Base-by-base conservation (phyloP, 1,140 invertebrate genomes). In the Orius laevigatus region DNA sequence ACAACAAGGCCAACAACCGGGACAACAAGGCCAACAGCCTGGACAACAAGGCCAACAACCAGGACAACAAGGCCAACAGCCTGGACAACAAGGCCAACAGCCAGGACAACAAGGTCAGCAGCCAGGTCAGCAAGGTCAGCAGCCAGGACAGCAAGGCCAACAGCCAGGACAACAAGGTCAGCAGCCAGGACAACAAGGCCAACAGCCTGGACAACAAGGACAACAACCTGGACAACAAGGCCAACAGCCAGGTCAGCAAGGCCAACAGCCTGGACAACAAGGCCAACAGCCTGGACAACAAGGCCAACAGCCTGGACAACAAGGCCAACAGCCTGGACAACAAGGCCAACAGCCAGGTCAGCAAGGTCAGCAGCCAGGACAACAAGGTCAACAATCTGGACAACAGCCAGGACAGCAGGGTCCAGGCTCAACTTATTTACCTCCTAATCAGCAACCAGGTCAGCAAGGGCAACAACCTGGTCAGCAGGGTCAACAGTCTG, bases 181-280 rank as follows among this genome's bases (percentile, higher is more conserved):
- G 8, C 25, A 25, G 25, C 25, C 25, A 4, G 25, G 25, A 25
- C 25, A 25, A 25, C 25, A 25, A 25, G 25, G 32, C 43, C 43
- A n/a, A 12, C 12, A 11, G 8, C 19, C 20, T 25, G 19, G 31
- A 20, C 43, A 45, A 31, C 43, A 20, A 41, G 12, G 4, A 10
- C 10, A 3, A 38, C 40, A 31, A 4, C 34, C 8, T 15, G 16
- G 15, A 31, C 46, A 18, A n/a, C 14, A 36, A 35, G 18, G 5
- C 19, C 49, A 2, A 32, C 36, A 20, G 38, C 51, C 53, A 18
- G 48, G 15, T 16, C 48, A 51, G 33, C 53, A 44, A 50, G 32
- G 25, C 18, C 48, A 38, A n/a, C 49, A 49, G 15, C 50, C 56
- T 10, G 52, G 52, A 1, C 19, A 46, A 31, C 47, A 20, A 41